phyloP scores from a whole-genome alignment of 1,140 invertebrate genomes.

The Anadara kagoshimensis region DNA sequence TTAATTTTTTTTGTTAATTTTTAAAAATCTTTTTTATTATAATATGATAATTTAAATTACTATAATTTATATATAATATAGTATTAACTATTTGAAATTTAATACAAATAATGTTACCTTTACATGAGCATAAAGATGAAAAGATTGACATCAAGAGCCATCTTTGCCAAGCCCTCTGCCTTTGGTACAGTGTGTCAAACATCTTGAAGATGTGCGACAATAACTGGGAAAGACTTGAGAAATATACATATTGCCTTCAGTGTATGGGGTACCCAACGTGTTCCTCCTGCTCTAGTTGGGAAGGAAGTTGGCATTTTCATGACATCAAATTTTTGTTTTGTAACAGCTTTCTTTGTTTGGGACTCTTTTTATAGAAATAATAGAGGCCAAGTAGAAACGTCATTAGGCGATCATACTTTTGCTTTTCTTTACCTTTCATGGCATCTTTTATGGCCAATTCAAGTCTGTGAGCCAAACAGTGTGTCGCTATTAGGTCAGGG shows the following conservation, averaged over 20 bases:
- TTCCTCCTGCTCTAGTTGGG: not conserved
- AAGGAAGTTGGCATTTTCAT: not conserved
- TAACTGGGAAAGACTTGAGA: not conserved
- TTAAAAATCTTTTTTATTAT: too few relatives aligned
- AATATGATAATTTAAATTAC: too few relatives aligned
- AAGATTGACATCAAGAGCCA: not conserved
- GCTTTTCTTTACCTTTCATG: not conserved
- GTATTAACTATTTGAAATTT: too few relatives aligned
- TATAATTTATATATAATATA: too few relatives aligned
- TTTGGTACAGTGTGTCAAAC: not conserved
- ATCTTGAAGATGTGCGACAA: not conserved
- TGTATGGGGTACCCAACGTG: slow-evolving; percentile 6
- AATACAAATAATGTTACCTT: too few relatives aligned
- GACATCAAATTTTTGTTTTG: not conserved
- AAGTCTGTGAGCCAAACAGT: slow-evolving; percentile 12
- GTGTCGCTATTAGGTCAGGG: slow-evolving; percentile 1
- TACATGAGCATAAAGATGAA: not conserved
- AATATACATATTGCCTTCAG: not conserved
- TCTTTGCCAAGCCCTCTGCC: not conserved
- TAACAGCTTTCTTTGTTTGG: not conserved
- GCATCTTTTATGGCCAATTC: slow-evolving; percentile 16
- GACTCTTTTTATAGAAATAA: slow-evolving; percentile 7
- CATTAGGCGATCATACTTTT: not conserved
- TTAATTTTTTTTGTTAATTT: too few relatives aligned
- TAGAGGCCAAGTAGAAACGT: not conserved